These are phyloP conservation scores for Pseudochirops corinnae DNA, from an alignment of 2,797 vertebrate genomes.

Conservation along the genomic window DNA sequence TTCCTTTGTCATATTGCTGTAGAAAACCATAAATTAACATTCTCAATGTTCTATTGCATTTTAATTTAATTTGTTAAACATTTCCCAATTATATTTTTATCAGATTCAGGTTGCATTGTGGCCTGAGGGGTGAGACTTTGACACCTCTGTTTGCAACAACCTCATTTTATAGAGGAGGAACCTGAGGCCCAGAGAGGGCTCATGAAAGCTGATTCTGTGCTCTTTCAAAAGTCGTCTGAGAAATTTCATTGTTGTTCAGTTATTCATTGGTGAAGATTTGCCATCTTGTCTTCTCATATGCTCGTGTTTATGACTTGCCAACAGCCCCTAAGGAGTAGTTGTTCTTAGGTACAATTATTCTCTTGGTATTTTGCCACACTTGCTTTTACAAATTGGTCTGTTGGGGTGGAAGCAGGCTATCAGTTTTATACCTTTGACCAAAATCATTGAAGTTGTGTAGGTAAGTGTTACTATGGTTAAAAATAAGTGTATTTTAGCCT, in stretches of 20 bases:
- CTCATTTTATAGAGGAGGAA: not conserved
- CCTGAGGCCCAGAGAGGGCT: not conserved
- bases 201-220: not conserved
- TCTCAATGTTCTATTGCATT: not conserved
- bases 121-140: not conserved
- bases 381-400: conserved; percentile 51
- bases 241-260: not conserved
- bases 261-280: conserved; percentile 51
- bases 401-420: conserved; percentile 32
- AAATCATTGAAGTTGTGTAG: conserved; percentile 22
- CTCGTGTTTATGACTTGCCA: conserved; percentile 44
- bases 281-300: conserved; percentile 34
- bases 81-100: not conserved
- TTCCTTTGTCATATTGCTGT: not conserved
- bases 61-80: not conserved
- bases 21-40: not conserved
- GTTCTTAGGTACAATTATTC: conserved; percentile 47
- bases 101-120: not conserved
- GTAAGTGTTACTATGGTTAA: conserved; percentile 48
- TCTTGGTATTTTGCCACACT: conserved; percentile 50
- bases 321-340: conserved; percentile 44
- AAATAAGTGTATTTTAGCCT: conserved; percentile 43
- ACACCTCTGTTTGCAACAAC: not conserved
- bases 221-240: not conserved
- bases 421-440: conserved; percentile 53